phyloP scores from a whole-genome alignment of 2,888 invertebrate species.

The Dorcus parallelipipedus region DNA sequence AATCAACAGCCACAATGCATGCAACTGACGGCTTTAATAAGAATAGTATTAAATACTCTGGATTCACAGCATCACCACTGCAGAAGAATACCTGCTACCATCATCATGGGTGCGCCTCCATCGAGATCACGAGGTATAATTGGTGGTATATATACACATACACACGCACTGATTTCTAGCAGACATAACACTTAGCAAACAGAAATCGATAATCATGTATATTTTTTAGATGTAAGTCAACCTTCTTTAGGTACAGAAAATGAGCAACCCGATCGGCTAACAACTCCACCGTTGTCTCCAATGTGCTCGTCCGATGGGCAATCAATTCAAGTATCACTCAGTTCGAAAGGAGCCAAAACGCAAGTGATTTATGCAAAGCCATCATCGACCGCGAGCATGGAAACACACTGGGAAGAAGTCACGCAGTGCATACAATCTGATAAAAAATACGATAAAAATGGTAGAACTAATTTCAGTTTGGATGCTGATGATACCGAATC shows the following conservation, averaged over 20 bases:
- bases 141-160: slow-evolving; percentile 20
- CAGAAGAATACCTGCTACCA: slow-evolving; percentile 75
- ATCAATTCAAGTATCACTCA: slow-evolving; percentile 48
- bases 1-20: slow-evolving; percentile 65
- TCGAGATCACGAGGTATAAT: slow-evolving; percentile 62
- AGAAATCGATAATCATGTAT: background rate
- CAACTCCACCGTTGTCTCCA: slow-evolving; percentile 59
- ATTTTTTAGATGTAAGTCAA: slow-evolving; percentile 65
- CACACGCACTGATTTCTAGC: slow-evolving; percentile 12
- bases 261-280: slow-evolving; percentile 52
- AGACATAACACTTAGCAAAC: no score
- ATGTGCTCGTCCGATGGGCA: slow-evolving; percentile 59
- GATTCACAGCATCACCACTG: slow-evolving; percentile 91
- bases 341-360: slow-evolving; percentile 45
- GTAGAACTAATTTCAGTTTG: slow-evolving; percentile 40
- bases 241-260: slow-evolving; percentile 70
- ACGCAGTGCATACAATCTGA: slow-evolving; percentile 45
- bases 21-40: slow-evolving; percentile 76
- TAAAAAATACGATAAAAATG: slow-evolving; percentile 35
- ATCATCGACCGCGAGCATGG: slow-evolving; percentile 53
- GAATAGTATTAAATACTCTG: slow-evolving; percentile 87
- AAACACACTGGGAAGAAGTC: slow-evolving; percentile 70
- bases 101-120: slow-evolving; percentile 70
- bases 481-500: slow-evolving; percentile 86
- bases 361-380: slow-evolving; percentile 47